phyloP scores from a whole-genome alignment of 2,797 vertebrate species.

The Propithecus perrieri region DNA sequence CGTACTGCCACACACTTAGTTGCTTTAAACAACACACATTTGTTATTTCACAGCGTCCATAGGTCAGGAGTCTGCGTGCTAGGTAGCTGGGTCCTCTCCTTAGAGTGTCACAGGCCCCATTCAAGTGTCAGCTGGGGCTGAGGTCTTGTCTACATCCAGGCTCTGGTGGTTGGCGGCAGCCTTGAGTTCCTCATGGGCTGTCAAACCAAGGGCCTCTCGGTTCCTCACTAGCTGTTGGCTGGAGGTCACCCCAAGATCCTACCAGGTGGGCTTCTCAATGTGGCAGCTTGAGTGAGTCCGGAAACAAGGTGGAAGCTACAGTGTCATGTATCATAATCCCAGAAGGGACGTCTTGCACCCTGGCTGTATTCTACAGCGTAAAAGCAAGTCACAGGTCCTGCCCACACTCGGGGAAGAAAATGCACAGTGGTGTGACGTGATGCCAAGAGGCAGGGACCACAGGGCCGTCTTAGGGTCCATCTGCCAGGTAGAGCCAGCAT shows the following conservation, averaged over 20 bases:
- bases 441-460: background rate
- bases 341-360: too few species aligned
- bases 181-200: accelerated
- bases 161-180: accelerated
- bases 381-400: background rate
- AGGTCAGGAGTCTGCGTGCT: background rate
- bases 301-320: background rate
- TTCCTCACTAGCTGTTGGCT: background rate
- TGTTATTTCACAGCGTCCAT: background rate
- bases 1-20: too few species aligned
- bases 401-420: background rate
- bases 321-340: accelerated
- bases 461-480: background rate
- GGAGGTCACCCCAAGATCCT: background rate
- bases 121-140: accelerated
- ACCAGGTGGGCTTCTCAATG: background rate
- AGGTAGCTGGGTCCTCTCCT: background rate
- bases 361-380: background rate
- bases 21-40: background rate
- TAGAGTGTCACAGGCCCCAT: background rate
- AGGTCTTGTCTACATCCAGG: background rate
- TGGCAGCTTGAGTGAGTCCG: background rate
- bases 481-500: background rate
- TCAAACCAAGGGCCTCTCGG: background rate
- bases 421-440: accelerated